These are phyloP conservation scores for Hylaea fasciaria DNA, from an alignment of 2,888 invertebrate species.

Conservation along the genomic window DNA sequence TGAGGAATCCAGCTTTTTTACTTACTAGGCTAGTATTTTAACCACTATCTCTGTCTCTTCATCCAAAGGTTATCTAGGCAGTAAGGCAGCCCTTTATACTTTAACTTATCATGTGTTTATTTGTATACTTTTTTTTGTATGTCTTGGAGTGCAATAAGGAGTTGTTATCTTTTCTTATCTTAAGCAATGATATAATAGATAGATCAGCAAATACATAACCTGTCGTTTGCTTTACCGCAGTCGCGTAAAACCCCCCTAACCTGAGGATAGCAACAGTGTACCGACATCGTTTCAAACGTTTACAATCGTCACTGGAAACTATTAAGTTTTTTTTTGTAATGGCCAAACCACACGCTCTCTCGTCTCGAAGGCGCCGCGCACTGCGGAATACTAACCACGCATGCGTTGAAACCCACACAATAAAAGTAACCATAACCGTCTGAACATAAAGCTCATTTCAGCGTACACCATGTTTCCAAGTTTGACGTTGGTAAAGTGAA, in stretches of 20 bases:
- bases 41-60: too few species aligned
- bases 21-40: too few species aligned
- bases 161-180: too few species aligned
- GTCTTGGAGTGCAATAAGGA: too few species aligned
- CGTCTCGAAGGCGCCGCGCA: conserved; percentile 81
- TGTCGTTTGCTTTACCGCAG: too few species aligned
- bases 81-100: too few species aligned
- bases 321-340: conserved; percentile 65
- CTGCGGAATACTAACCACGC: conserved; percentile 79
- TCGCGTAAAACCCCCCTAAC: neutral
- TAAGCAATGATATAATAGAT: too few species aligned
- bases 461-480: neutral
- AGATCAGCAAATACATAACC: too few species aligned
- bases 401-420: conserved; percentile 65
- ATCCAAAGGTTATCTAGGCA: too few species aligned
- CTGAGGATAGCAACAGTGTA: conserved; percentile 18
- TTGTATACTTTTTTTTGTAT: too few species aligned
- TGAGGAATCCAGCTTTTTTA: too few species aligned
- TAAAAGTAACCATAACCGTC: conserved; percentile 25
- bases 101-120: too few species aligned
- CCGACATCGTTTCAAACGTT: conserved; percentile 37
- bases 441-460: conserved; percentile 30
- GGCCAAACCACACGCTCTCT: conserved; percentile 74
- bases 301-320: conserved; percentile 50
- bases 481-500: neutral